Evolutionary conservation across 2,797 vertebrate species (phyloP).

Genomic region (Sebastes alutus): DNA sequence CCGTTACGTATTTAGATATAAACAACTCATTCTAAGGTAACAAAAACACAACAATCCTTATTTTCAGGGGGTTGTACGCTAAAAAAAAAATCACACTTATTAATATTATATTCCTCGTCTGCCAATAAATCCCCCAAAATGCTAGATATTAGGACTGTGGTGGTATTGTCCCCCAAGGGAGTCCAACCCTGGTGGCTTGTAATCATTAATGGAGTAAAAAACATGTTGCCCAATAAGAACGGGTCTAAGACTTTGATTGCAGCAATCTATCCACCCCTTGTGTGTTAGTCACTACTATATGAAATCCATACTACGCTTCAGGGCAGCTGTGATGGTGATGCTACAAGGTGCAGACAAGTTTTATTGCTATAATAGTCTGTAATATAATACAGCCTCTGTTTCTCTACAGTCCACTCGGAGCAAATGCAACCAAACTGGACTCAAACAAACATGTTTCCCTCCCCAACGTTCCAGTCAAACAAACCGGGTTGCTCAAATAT

Average conservation of each 20-base stretch:
- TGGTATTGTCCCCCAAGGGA: neutral
- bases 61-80: too few relatives aligned
- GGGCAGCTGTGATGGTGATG: conserved; percentile 33
- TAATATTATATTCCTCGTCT: too few relatives aligned
- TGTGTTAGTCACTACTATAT: conserved; percentile 19
- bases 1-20: too few relatives aligned
- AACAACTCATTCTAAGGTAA: too few relatives aligned
- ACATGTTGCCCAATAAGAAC: neutral
- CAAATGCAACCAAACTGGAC: conserved; percentile 28
- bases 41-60: too few relatives aligned
- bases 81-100: too few relatives aligned
- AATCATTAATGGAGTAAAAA: conserved; percentile 8
- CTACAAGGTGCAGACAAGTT: conserved; percentile 19
- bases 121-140: too few relatives aligned
- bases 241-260: conserved; percentile 39
- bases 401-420: conserved; percentile 13
- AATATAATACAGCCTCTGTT: neutral
- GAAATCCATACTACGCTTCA: conserved; percentile 49
- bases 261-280: conserved; percentile 14
- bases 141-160: neutral
- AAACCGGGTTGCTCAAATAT: conserved; percentile 45
- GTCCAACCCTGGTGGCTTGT: neutral
- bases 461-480: conserved; percentile 21
- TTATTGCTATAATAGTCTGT: conserved; percentile 25
- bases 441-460: conserved; percentile 17